Base-by-base conservation (phyloP, 2,888 invertebrate genomes). In the Nemapogon koenigi region DNA sequence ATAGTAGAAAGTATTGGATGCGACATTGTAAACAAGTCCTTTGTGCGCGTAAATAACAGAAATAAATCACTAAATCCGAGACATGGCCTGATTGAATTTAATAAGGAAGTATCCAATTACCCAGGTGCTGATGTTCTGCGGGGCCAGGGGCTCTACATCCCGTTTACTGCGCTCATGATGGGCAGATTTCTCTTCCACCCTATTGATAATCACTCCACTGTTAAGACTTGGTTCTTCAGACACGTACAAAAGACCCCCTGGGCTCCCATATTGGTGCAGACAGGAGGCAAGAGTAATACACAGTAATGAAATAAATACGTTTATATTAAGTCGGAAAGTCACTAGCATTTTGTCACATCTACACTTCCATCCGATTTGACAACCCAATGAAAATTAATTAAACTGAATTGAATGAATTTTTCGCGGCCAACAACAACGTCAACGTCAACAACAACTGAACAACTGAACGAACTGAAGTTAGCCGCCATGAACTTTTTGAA, bases 321-420 rank as follows among this genome's bases (percentile, higher is more conserved):
- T 51, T 47, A 67, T 51, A 53, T 54, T 52, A 58, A 58, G 62
- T 57, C 61, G 58, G 57, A 66, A 57, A 52, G 52, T 50, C 53
- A 66, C 57, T 54, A 68, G 62, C 78, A 78, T 78, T 73, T 73
- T 78, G 68, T 59, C 70, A 75, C 71, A 70, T 65, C 72, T 31
- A 35, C 15, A 30, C 16, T 26, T 25, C 16, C 26, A 25, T 35
- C 16, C 27, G 26, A 35, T 4, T 8, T 16, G 11, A 19, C 33
- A 17, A 33, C 14, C 4, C 18, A 14, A 33, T 19, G 10, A 7
- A 7, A 22, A 6, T 22, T 6, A 22, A 22, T 22, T 22, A 22
- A 22, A 22, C 22, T 22, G 22, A 22, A 22, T 22, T 22, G 4
- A 22, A 10, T 22, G 22, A 22, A 22, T n/a, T n/a, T n/a, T n/a